A percentile compares a stretch with the other conserved stretches of the same genome.
Evolutionary conservation across 1,140 invertebrate genomes (phyloP).

Genomic region (Leptinotarsa lineolata): DNA sequence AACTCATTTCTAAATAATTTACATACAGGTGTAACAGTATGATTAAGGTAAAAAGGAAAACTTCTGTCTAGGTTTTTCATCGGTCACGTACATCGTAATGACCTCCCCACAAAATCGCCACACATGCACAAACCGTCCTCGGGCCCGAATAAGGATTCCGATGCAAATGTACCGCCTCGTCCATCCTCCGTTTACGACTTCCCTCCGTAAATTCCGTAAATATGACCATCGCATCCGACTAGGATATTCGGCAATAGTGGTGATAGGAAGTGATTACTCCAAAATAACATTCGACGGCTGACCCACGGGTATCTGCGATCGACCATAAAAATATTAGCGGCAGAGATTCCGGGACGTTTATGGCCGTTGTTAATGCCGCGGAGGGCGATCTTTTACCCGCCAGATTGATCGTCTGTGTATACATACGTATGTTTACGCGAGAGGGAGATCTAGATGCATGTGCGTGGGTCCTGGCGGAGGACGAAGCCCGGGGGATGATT

Average conservation of each 20-base stretch:
- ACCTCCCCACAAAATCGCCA: background rate
- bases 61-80: no score
- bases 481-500: conserved; percentile 7
- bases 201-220: conserved; percentile 4
- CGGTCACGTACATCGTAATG: background rate
- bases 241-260: background rate
- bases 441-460: background rate
- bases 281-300: conserved; percentile 39
- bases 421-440: background rate
- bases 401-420: background rate
- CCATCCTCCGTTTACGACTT: conserved; percentile 13
- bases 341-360: conserved; percentile 49
- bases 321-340: conserved; percentile 57
- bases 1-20: no score
- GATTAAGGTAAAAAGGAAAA: no score
- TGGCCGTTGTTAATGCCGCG: conserved; percentile 42
- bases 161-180: conserved; percentile 12
- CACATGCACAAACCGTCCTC: background rate
- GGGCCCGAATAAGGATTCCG: background rate
- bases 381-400: conserved; percentile 29
- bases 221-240: conserved; percentile 13
- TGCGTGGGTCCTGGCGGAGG: background rate
- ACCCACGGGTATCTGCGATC: conserved; percentile 55
- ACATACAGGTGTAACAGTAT: no score
- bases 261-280: conserved; percentile 53